Base-by-base conservation (phyloP, 2,113 vertebrate species). In the Charadrius vociferus region DNA sequence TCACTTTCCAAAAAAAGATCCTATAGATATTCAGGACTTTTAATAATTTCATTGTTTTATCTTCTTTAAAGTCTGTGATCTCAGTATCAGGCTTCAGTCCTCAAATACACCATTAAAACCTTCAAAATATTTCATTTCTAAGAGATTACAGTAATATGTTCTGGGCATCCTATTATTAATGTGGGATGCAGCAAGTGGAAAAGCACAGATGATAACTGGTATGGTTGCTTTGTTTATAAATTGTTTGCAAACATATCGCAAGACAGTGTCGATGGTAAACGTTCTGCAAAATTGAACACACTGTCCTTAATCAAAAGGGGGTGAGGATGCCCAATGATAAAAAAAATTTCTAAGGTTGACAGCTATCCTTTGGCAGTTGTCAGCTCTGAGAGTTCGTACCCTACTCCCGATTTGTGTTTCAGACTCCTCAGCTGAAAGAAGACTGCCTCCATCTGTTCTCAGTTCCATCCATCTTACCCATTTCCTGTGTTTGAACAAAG, bases 381-480 rank as follows among this genome's bases (percentile, higher is more conserved):
- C 52, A 79, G 10, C 73, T 49, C 45, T 75, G n/a, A 86, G 47
- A 71, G 15, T 6, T 47, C 1, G 0, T 47, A 37, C 27, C 7
- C 81, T 61, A 41, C 26, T 70, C 29, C 14, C 36, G 47, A 10
- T 36, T 34, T 58, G 17, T 36, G 7, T 43, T 74, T 81, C 26
- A 1, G 2, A 0, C 9, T 43, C 59, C 50, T 55, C 32, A 61
- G 27, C 17, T 61, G 29, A 88, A 19, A 67, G 56, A 77, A 81
- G 26, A n/a, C 49, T 56, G 5, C 41, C 15, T 78, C 26, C 26
- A 62, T 18, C 37, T 6, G 8, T 49, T 72, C 27, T 53, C 53
- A 11, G 32, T 80, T 86, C 32, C 12, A 50, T 3, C 7, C 1
- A 0, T 36, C 6, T 63, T 13, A 78, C 11, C 13, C 7, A n/a